phyloP scores from a whole-genome alignment of 2,888 invertebrate genomes.

The Heliconius aoede region DNA sequence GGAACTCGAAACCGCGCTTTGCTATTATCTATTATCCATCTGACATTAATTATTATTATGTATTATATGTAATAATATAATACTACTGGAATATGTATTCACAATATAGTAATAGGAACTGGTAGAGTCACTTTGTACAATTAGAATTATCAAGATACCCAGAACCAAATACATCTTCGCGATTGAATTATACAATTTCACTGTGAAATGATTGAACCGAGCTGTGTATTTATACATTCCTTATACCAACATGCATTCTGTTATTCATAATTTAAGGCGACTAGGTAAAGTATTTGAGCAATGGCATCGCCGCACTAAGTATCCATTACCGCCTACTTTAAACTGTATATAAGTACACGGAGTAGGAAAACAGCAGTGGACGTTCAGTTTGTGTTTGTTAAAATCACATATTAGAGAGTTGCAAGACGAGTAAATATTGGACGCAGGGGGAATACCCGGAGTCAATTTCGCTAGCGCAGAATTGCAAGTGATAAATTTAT shows the following conservation, averaged over 20 bases:
- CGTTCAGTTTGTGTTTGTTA: conserved; percentile 3
- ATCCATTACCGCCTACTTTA: conserved; percentile 37
- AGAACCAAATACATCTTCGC: conserved; percentile 62
- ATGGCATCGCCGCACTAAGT: conserved; percentile 19
- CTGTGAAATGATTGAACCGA: conserved; percentile 51
- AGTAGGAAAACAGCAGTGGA: conserved; percentile 36
- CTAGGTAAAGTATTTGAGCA: conserved; percentile 9
- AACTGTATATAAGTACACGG: background rate
- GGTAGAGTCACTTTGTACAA: conserved; percentile 31
- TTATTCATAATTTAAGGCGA: conserved; percentile 47
- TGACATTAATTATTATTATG: too few species aligned
- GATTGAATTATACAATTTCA: conserved; percentile 52
- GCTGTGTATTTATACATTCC: conserved; percentile 61
- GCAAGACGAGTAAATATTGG: conserved; percentile 42
- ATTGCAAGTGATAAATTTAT: conserved; percentile 63
- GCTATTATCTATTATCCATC: too few species aligned
- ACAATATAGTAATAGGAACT: conserved; percentile 29
- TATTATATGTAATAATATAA: background rate
- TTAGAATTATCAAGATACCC: conserved; percentile 51
- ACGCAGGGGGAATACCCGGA: conserved; percentile 67
- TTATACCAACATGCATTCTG: conserved; percentile 50
- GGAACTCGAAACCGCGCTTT: too few species aligned
- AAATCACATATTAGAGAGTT: conserved; percentile 19
- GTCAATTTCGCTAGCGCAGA: conserved; percentile 66
- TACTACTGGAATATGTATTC: background rate